Percentiles rank a stretch among this genome's conserved stretches.
Evolutionary conservation across 2,113 vertebrate species (phyloP).

Genomic region (Felis catus): DNA sequence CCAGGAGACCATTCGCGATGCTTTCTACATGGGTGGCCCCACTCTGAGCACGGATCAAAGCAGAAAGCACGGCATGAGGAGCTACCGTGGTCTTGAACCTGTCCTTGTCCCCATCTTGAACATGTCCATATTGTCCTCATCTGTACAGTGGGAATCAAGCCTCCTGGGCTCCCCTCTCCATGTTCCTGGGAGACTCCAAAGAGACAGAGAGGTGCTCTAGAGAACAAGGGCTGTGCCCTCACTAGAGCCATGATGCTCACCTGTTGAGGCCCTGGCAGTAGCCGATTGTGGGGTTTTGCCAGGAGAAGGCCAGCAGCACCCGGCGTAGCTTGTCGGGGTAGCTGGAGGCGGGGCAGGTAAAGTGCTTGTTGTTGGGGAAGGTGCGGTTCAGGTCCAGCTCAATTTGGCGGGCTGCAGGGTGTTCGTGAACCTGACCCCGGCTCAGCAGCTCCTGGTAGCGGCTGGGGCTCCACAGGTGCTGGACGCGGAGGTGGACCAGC

Average conservation of each 20-base stretch:
- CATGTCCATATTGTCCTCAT: not conserved
- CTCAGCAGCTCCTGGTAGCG: slow-evolving; percentile 89
- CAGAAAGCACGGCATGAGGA: not conserved
- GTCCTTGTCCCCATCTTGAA: not conserved
- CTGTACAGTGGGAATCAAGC: not conserved
- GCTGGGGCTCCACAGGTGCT: slow-evolving; percentile 73
- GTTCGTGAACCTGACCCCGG: slow-evolving; percentile 84
- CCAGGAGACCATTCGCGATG: not conserved
- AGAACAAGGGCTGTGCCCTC: not conserved
- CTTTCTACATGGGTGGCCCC: not conserved
- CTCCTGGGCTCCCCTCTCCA: not conserved
- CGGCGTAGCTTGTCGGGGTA: slow-evolving; percentile 91
- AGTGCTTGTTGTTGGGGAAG: slow-evolving; percentile 93
- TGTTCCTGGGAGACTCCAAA: not conserved
- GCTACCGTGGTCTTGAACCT: not conserved
- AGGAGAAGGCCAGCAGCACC: slow-evolving; percentile 94
- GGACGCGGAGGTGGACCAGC: slow-evolving; percentile 85
- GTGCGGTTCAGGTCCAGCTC: slow-evolving; percentile 96
- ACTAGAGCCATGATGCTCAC: slow-evolving; percentile 74
- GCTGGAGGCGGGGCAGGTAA: slow-evolving; percentile 90
- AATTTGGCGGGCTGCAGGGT: slow-evolving; percentile 93
- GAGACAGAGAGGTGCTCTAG: not conserved
- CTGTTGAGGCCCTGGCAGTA: slow-evolving; percentile 98
- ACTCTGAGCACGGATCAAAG: not conserved
- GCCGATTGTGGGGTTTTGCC: slow-evolving; percentile 94